Evolutionary conservation across 2,113 vertebrate species (phyloP).

Genomic region (Prochilodus magdalenae): DNA sequence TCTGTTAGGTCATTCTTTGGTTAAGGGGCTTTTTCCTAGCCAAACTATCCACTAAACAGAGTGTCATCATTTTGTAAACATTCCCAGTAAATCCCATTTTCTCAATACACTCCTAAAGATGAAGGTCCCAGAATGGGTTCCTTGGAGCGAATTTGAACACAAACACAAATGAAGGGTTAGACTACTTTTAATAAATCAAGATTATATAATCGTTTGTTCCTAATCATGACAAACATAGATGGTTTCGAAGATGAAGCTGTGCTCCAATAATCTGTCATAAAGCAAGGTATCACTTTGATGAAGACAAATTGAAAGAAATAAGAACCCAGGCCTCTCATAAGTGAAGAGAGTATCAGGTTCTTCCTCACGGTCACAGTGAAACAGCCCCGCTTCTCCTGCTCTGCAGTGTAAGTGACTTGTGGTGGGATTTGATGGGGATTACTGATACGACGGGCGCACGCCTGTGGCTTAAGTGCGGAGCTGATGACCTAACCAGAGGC

Average conservation of each 20-base stretch:
- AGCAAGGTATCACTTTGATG: slow-evolving; percentile 64
- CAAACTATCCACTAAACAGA: too few relatives aligned
- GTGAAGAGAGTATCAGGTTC: slow-evolving; percentile 64
- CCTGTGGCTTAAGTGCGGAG: slow-evolving; percentile 73
- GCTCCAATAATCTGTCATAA: slow-evolving; percentile 51
- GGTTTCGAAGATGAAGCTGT: slow-evolving; percentile 19
- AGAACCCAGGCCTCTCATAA: slow-evolving; percentile 61
- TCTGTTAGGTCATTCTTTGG: too few relatives aligned
- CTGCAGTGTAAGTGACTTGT: slow-evolving; percentile 72
- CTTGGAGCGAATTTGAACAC: too few relatives aligned
- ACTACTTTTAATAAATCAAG: too few relatives aligned
- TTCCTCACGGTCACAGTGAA: slow-evolving; percentile 43
- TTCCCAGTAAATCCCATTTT: too few relatives aligned
- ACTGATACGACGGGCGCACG: slow-evolving; percentile 76
- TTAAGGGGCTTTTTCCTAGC: too few relatives aligned
- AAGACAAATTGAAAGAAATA: slow-evolving; percentile 60
- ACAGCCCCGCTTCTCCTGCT: slow-evolving; percentile 9
- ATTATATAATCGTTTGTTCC: too few relatives aligned
- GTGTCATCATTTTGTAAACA: too few relatives aligned
- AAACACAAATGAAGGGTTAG: too few relatives aligned
- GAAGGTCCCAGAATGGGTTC: too few relatives aligned
- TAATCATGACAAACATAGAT: not conserved
- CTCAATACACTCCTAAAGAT: too few relatives aligned
- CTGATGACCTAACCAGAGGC: slow-evolving; percentile 77
- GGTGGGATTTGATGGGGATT: slow-evolving; percentile 75